These are phyloP conservation scores for Dromius quadrimaculatus DNA, from an alignment of 2,888 invertebrate genomes.

Conservation along the genomic window DNA sequence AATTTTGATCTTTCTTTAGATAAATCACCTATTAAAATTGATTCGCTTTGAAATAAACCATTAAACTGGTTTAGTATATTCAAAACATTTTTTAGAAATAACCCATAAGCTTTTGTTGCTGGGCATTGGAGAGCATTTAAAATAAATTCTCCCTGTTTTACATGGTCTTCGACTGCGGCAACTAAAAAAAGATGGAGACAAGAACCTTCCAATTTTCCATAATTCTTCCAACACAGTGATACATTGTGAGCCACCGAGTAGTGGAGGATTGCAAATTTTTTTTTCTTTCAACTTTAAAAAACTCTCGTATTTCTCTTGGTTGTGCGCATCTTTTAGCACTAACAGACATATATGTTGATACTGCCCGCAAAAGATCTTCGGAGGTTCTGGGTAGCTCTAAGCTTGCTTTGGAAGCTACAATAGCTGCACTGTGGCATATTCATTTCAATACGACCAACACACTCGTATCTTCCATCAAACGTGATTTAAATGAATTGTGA, in stretches of 20 bases:
- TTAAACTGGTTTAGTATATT: constrained; percentile 39
- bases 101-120: constrained; percentile 14
- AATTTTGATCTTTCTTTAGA: background rate
- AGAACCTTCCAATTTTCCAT: constrained; percentile 40
- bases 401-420: constrained; percentile 5
- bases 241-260: constrained; percentile 31
- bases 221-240: constrained; percentile 30
- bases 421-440: background rate
- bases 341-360: constrained; percentile 9
- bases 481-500: constrained; percentile 31
- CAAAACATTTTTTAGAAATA: constrained; percentile 34
- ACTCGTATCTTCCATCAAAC: constrained; percentile 23
- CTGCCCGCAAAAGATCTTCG: constrained; percentile 1
- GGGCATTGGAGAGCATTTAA: constrained; percentile 2
- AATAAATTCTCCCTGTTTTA: constrained; percentile 31
- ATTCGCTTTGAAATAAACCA: constrained; percentile 33
- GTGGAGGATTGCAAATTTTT: constrained; percentile 49
- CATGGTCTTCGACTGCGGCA: constrained; percentile 33
- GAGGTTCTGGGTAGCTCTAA: constrained; percentile 2
- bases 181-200: constrained; percentile 16
- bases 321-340: constrained; percentile 32
- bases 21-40: constrained; percentile 12
- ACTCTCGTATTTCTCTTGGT: constrained; percentile 45
- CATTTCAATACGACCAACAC: background rate
- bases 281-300: constrained; percentile 49